These are phyloP conservation scores for Phyllopteryx taeniolatus DNA, from an alignment of 2,113 vertebrate genomes.

Conservation along the genomic window DNA sequence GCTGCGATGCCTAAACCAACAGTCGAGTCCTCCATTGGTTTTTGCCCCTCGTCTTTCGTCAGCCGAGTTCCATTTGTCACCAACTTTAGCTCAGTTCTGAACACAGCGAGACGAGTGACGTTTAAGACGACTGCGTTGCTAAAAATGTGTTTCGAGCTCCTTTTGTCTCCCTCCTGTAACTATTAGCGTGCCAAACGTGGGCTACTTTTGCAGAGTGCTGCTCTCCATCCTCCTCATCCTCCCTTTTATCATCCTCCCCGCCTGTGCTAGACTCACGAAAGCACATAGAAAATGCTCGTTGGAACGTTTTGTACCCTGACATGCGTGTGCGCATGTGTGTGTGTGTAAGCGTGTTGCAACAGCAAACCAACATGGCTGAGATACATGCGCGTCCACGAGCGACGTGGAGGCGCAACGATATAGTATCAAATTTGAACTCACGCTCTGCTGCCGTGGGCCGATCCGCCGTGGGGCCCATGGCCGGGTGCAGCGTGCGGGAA, in stretches of 20 bases:
- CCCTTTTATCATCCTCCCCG: not conserved
- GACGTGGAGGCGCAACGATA: not conserved
- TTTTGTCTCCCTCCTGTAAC: not conserved
- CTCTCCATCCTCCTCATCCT: not conserved
- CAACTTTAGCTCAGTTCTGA: not conserved
- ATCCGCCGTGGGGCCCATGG: slow-evolving; percentile 5
- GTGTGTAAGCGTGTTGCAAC: not conserved
- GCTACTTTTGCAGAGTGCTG: not conserved
- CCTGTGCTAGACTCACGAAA: not conserved
- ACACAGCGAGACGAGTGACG: not conserved
- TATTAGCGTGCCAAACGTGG: not conserved
- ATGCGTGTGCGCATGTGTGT: not conserved
- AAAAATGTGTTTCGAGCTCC: not conserved
- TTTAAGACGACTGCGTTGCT: not conserved
- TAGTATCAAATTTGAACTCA: not conserved
- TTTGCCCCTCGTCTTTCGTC: not conserved
- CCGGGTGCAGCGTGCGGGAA: not conserved
- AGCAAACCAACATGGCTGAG: not conserved
- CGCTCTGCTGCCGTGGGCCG: slow-evolving; percentile 3
- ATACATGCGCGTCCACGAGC: slow-evolving; percentile 2
- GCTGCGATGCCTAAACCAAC: not conserved
- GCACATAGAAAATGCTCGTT: not conserved
- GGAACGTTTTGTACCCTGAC: not conserved
- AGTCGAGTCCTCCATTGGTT: not conserved
- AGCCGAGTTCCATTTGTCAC: not conserved